Evolutionary conservation across 2,797 vertebrate genomes (phyloP).

Genomic region (Enteromius paludinosus): DNA sequence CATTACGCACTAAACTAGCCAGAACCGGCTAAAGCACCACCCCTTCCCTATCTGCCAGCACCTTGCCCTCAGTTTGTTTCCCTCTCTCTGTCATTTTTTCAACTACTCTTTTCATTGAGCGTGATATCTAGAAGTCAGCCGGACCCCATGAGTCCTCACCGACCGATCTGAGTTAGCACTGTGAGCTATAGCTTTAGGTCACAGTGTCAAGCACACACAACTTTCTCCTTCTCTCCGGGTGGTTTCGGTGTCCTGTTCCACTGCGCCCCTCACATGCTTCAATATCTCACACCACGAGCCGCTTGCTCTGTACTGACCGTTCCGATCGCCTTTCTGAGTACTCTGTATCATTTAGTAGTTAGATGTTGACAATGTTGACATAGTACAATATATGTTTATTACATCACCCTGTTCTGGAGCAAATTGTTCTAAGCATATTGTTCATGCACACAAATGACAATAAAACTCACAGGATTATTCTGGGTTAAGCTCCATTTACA

Average conservation of each 20-base stretch:
- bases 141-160: neutral
- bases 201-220: conserved; percentile 9
- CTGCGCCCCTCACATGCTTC: neutral
- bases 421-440: conserved; percentile 5
- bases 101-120: neutral
- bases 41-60: conserved; percentile 1
- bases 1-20: conserved; percentile 68
- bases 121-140: neutral
- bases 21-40: conserved; percentile 60
- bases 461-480: neutral
- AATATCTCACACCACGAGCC: conserved; percentile 5
- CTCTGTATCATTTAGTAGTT: neutral
- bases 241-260: conserved; percentile 20
- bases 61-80: conserved; percentile 12
- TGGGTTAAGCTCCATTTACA: conserved; percentile 8
- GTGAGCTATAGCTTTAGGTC: neutral
- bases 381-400: neutral
- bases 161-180: conserved; percentile 1
- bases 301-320: conserved; percentile 10
- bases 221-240: conserved; percentile 5
- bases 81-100: neutral
- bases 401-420: conserved; percentile 18
- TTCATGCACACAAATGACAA: neutral
- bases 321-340: neutral
- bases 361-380: neutral